A percentile compares a stretch with the other conserved stretches of the same genome.
Evolutionary conservation across 2,797 vertebrate species (phyloP).

Genomic region (Trematomus bernacchii): DNA sequence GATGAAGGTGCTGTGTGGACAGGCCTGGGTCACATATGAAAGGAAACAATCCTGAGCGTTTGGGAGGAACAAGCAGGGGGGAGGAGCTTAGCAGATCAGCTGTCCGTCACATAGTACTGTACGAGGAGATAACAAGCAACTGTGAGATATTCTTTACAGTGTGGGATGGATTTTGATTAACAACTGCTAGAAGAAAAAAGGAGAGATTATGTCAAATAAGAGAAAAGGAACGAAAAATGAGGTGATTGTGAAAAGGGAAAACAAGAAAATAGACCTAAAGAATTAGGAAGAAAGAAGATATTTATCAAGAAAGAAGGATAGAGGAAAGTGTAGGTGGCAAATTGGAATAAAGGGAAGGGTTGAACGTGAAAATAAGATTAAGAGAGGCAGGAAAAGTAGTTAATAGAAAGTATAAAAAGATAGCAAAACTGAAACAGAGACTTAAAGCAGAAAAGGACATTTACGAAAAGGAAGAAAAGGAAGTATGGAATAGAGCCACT

Average conservation of each 20-base stretch:
- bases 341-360: neutral
- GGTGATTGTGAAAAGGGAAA: too few relatives aligned
- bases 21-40: slow-evolving; percentile 63
- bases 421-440: neutral
- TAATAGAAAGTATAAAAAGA: neutral
- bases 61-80: slow-evolving; percentile 47
- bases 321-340: neutral
- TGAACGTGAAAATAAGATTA: neutral
- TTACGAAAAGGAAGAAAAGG: neutral
- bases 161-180: neutral
- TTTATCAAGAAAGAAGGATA: neutral
- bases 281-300: neutral
- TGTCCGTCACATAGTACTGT: slow-evolving; percentile 9
- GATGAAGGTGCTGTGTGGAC: slow-evolving; percentile 67
- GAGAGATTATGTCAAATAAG: neutral
- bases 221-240: neutral
- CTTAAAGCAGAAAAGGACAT: neutral
- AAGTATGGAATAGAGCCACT: neutral
- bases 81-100: slow-evolving; percentile 16
- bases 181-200: too few relatives aligned
- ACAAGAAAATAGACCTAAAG: neutral
- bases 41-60: slow-evolving; percentile 56
- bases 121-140: neutral
- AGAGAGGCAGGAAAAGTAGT: neutral
- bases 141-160: neutral